These are phyloP conservation scores for Taenaris catops DNA, from an alignment of 2,888 invertebrate species.

Conservation along the genomic window DNA sequence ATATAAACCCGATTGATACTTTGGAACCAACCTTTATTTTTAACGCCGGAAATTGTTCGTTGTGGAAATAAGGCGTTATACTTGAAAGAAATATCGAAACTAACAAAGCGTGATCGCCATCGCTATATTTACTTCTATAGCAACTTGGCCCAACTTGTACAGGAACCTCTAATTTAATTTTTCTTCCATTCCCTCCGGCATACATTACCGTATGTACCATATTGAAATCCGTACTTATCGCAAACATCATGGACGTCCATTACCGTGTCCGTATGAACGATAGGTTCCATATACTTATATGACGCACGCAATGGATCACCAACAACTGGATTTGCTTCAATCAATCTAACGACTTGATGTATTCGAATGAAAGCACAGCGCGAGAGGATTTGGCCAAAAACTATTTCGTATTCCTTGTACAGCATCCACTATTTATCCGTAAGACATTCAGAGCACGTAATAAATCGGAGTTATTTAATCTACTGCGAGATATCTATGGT, in stretches of 20 bases:
- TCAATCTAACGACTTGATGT: no score
- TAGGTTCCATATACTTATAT: no score
- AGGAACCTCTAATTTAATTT: conserved; percentile 31
- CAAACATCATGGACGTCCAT: conserved; percentile 1
- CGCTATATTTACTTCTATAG: conserved; percentile 20
- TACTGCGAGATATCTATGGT: conserved; percentile 43
- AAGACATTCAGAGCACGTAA: conserved; percentile 57
- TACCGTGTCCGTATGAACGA: neutral
- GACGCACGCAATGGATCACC: no score
- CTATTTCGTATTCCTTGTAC: conserved; percentile 43
- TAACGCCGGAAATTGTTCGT: no score
- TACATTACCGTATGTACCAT: conserved; percentile 12
- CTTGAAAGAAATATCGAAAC: conserved; percentile 19
- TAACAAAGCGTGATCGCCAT: conserved; percentile 20
- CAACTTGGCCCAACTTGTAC: conserved; percentile 19
- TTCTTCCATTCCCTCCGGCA: conserved; percentile 23
- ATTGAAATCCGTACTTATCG: no score
- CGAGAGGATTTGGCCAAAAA: conserved; percentile 28
- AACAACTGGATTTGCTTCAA: no score
- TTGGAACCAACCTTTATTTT: no score
- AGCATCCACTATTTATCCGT: conserved; percentile 46
- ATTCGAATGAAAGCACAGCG: conserved; percentile 19
- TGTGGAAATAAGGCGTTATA: no score
- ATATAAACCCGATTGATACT: no score
- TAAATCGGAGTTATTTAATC: conserved; percentile 68